Evolutionary conservation across 2,113 vertebrate genomes (phyloP).

Genomic region (Pionites leucogaster): DNA sequence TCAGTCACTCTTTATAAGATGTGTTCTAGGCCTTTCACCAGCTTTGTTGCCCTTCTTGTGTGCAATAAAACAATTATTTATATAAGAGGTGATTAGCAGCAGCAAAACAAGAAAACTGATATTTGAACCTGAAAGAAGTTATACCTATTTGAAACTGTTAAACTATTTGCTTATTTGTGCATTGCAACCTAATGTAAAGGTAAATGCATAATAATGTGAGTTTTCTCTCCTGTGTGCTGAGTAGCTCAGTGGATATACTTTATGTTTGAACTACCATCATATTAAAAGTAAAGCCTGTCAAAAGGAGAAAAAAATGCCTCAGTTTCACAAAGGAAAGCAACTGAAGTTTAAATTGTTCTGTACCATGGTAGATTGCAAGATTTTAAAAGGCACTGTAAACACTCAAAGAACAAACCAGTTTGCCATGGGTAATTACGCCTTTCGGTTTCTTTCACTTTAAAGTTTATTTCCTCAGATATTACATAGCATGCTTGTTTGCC

Average conservation of each 20-base stretch:
- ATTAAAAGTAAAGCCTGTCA: conserved; percentile 55
- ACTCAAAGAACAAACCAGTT: conserved; percentile 68
- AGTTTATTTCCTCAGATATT: conserved; percentile 70
- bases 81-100: conserved; percentile 80
- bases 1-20: neutral
- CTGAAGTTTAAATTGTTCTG: conserved; percentile 61
- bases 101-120: conserved; percentile 77
- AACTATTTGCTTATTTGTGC: conserved; percentile 57
- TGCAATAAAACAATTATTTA: conserved; percentile 77
- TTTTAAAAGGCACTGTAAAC: conserved; percentile 68
- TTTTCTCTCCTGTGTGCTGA: neutral
- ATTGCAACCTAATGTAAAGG: conserved; percentile 37
- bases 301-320: conserved; percentile 27
- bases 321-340: conserved; percentile 55
- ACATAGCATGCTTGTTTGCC: conserved; percentile 30
- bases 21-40: neutral
- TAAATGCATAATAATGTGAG: neutral
- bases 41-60: neutral
- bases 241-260: neutral
- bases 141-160: conserved; percentile 66
- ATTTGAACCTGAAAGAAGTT: conserved; percentile 77
- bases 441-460: conserved; percentile 65
- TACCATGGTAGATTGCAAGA: conserved; percentile 53
- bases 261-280: conserved; percentile 20
- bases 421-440: conserved; percentile 69